Evolutionary conservation across 2,888 invertebrate genomes (phyloP), one percentile per base, ranked within the genome.

Genomic region (Strigamia maritima): DNA sequence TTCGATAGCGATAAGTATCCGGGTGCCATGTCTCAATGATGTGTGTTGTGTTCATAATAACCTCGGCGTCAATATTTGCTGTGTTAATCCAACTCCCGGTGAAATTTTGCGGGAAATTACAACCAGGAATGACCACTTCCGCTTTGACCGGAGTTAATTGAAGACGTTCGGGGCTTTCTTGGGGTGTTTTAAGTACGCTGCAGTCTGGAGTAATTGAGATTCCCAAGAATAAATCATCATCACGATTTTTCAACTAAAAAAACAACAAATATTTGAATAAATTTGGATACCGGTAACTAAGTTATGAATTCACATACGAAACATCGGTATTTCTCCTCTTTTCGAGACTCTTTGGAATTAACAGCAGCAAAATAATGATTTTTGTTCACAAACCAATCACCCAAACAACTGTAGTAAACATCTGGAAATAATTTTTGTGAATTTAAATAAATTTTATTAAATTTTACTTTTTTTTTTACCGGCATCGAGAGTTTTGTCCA

Each of bases 281-380:
- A n/a, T 14, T 54, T n/a, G 8, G 6, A 54, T 4, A 54, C 3
- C 16, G 7, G 6, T 2, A 60, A 19, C 22, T 3, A 16, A 16
- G 4, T 10, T 10, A 10, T 44, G 19, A 49, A n/a, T 16, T 10
- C 40, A 84, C 86, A 82, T 82, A 87, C 86, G 86, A 98, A 95
- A 85, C 98, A 98, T 60, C 97, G 90, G 85, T 95, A 98, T 84
- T 94, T 94, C 85, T 97, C 96, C 86, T 98, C 95, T 86, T 94
- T 94, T 83, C 97, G 91, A 8, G 97, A 96, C 86, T 97, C 96
- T 84, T 97, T 96, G 0, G 96, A 95, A 85, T 98, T 97, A 8
- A 95, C 95, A n/a, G 97, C 95, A 79, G 96, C 98, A 87, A 98
- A 97, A 86, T 93, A 98, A 84, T 97, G 96, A 87, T 98, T 97